Evolutionary conservation across 2,113 vertebrate genomes (phyloP).

Genomic region (Hassar affinis): DNA sequence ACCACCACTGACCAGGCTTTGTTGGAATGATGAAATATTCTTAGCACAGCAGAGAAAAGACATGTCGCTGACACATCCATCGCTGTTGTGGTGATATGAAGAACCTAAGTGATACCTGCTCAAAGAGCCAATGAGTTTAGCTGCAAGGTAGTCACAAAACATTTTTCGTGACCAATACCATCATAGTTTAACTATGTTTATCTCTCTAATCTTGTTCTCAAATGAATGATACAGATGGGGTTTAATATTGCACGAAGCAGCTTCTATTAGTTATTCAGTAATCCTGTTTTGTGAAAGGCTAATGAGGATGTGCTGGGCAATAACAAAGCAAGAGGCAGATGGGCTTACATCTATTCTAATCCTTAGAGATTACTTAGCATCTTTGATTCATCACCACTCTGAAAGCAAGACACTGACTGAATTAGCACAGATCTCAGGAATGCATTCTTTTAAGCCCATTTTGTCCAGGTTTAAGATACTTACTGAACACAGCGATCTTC

Average conservation of each 20-base stretch:
- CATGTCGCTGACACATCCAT: neutral
- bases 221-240: conserved; percentile 8
- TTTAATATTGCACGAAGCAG: conserved; percentile 28
- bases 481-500: neutral
- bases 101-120: neutral
- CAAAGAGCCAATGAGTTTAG: neutral
- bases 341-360: conserved; percentile 29
- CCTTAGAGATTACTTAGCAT: conserved; percentile 5
- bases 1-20: neutral
- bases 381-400: conserved; percentile 24
- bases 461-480: neutral
- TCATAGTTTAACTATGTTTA: neutral
- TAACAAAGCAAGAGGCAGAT: conserved; percentile 9
- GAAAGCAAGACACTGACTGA: conserved; percentile 11
- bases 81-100: no score
- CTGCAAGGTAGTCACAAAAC: neutral
- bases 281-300: conserved; percentile 25
- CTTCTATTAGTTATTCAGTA: conserved; percentile 32
- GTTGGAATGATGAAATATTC: neutral
- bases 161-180: neutral
- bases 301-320: conserved; percentile 22
- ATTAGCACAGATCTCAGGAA: conserved; percentile 22
- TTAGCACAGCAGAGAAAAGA: neutral
- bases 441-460: neutral
- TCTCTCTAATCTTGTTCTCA: neutral